phyloP scores from a whole-genome alignment of 64 coral and sea anemone genomes.

The Acropora yongei region DNA sequence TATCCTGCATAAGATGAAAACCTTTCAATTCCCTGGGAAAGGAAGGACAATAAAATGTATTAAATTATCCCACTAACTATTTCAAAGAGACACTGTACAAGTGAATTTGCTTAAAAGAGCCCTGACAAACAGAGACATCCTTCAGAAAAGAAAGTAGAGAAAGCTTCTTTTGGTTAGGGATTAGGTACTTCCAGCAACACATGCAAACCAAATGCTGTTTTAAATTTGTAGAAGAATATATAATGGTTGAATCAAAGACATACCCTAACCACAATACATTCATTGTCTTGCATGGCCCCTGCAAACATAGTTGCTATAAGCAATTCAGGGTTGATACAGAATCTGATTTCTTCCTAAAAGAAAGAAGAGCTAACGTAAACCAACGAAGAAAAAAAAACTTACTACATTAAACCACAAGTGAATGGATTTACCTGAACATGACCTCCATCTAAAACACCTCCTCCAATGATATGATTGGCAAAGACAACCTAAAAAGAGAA shows the following conservation, averaged over 20 bases:
- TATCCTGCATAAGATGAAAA: slow-evolving; percentile 70
- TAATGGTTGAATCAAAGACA: background rate
- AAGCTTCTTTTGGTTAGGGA: too few species aligned
- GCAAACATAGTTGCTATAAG: slow-evolving; percentile 57
- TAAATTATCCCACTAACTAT: background rate
- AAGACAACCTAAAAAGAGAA: slow-evolving; percentile 39
- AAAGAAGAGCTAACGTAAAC: background rate
- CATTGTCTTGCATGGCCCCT: slow-evolving; percentile 75
- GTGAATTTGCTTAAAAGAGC: too few species aligned
- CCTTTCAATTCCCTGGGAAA: slow-evolving; percentile 68
- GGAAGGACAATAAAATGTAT: background rate
- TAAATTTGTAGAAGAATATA: too few species aligned
- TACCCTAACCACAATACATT: slow-evolving; percentile 81
- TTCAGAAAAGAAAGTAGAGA: too few species aligned
- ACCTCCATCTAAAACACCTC: slow-evolving; percentile 26
- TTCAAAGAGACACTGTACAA: too few species aligned
- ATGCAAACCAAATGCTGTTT: too few species aligned
- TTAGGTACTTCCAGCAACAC: too few species aligned
- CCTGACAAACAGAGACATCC: too few species aligned
- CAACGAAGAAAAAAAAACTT: background rate
- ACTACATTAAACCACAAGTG: background rate
- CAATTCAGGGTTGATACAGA: slow-evolving; percentile 73
- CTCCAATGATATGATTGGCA: slow-evolving; percentile 39
- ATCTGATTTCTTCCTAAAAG: slow-evolving; percentile 74
- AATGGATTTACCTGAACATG: slow-evolving; percentile 23